Evolutionary conservation across 2,113 vertebrate species (phyloP), one percentile per base, ranked within the genome.

Genomic region (Ascaphus truei): DNA sequence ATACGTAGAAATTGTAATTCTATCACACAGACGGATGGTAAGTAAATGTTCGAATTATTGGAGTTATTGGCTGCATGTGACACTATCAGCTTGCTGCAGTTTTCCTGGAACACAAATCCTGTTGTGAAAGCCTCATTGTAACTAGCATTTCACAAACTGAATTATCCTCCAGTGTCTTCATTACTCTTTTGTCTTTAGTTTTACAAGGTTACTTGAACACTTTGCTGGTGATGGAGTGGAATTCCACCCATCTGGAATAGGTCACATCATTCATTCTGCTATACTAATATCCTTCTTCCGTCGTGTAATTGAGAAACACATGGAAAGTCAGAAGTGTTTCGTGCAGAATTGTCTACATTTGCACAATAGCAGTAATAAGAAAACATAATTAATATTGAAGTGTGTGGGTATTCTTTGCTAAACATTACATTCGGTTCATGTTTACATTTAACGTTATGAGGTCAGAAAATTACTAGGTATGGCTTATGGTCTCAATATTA

Each of bases 121-220:
- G 4, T 58, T 50, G 73, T 62, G 73, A 72, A 45, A 64, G 4
- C 62, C 60, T 37, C 12, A 37, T 56, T 15, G 31, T 41, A 65
- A 55, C 6, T 53, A 41, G 5, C 47, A 16, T 60, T 71, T 66
- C 65, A 68, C 33, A 9, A 52, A 27, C 41, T 57, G 20, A 43
- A 15, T 43, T 41, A 11, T 2, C 25, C 72, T 79, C 73, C 75
- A 1, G 4, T 43, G 34, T 20, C 31, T 48, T 72, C 36, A 63
- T 73, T 73, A 62, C 69, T 76, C 71, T 75, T 73, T 73, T 57
- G 18, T 66, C 77, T 80, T 77, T 37, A 56, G 7, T 76, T 78
- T 77, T 73, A 75, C 84, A 78, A 79, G 68, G 53, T 68, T 68
- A 51, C 1, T 12, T 72, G 0, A 57, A 73, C 64, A 30, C 51